These are phyloP conservation scores for Agelaius phoeniceus DNA, from an alignment of 2,113 vertebrate genomes.

Conservation along the genomic window DNA sequence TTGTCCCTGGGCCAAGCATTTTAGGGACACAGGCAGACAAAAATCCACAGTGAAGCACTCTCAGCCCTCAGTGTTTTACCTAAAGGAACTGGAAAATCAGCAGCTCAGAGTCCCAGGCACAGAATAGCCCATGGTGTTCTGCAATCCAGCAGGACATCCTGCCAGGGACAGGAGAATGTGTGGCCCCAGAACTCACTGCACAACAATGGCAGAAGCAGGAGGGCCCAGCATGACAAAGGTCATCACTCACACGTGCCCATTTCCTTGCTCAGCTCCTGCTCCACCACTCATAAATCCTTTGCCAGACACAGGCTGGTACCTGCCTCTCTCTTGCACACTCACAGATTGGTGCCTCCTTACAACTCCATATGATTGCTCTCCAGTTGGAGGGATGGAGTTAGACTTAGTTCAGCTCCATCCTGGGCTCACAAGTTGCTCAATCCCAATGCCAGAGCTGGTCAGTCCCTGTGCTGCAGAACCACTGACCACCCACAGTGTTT, in stretches of 20 bases:
- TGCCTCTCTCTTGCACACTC: not conserved
- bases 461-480: not conserved
- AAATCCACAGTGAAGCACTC: not conserved
- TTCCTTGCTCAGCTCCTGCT: not conserved
- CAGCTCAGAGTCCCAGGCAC: not conserved
- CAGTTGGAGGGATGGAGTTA: not conserved
- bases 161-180: not conserved
- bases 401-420: not conserved
- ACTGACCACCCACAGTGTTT: not conserved
- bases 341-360: accelerated
- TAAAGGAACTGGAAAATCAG: not conserved
- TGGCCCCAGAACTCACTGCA: not conserved
- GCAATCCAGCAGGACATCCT: not conserved
- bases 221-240: not conserved
- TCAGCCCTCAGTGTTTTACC: not conserved
- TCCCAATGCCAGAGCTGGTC: not conserved
- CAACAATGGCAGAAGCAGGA: not conserved
- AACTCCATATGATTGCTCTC: accelerated
- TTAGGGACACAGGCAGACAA: not conserved
- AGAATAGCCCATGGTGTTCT: accelerated
- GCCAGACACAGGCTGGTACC: not conserved
- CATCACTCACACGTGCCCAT: accelerated
- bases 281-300: not conserved
- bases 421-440: not conserved
- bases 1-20: not conserved